Evolutionary conservation across 2,113 vertebrate species (phyloP).

Genomic region (Pyxicephalus adspersus): DNA sequence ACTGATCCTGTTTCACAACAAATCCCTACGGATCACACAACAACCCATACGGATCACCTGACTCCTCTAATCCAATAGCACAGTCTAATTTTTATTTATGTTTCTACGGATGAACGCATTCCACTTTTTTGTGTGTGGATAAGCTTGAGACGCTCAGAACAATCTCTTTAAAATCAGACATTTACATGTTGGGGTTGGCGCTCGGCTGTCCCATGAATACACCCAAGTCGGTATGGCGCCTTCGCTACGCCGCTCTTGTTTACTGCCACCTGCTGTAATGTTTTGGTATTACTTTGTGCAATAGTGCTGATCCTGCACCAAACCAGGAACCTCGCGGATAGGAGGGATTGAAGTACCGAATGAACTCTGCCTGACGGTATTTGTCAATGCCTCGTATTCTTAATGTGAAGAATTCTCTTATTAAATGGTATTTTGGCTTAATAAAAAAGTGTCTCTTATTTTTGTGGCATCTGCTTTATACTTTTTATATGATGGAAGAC

Average conservation of each 20-base stretch:
- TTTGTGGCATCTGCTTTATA: background rate
- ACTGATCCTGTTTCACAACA: background rate
- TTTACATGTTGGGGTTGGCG: background rate
- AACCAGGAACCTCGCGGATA: background rate
- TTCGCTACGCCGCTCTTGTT: background rate
- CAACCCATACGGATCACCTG: too few relatives aligned
- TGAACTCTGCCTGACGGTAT: background rate
- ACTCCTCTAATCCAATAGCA: too few relatives aligned
- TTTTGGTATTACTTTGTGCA: background rate
- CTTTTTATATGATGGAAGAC: too few relatives aligned
- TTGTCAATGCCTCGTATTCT: background rate
- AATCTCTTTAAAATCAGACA: background rate
- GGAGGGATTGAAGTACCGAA: background rate
- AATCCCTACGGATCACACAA: background rate
- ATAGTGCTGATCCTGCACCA: slow-evolving; percentile 5
- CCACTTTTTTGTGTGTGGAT: background rate
- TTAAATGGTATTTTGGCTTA: background rate
- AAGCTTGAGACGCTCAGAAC: background rate
- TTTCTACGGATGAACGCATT: background rate
- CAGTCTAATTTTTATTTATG: background rate
- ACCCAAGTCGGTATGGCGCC: background rate
- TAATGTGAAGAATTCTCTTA: slow-evolving; percentile 26
- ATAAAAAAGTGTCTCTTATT: background rate
- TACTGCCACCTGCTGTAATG: background rate
- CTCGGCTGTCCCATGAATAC: background rate